A percentile compares a stretch with the other conserved stretches of the same genome.
Evolutionary conservation across 2,113 vertebrate species (phyloP).

Genomic region (Chelonoidis abingdonii): DNA sequence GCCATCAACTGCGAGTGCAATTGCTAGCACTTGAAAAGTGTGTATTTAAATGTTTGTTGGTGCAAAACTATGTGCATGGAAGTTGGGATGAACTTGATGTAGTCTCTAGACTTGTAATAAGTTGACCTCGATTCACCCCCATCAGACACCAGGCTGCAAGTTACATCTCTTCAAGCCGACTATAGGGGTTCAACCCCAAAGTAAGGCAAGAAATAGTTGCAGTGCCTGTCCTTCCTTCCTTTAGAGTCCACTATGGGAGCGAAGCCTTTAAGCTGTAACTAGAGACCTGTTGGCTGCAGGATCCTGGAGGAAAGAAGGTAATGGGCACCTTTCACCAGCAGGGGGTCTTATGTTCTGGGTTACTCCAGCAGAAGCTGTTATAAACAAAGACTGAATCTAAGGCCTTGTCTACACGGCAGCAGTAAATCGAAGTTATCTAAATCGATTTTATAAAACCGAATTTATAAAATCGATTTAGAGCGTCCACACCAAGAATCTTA

Average conservation of each 20-base stretch:
- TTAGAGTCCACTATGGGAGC: accelerated
- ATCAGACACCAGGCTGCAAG: background rate
- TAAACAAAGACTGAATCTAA: background rate
- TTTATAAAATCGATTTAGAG: too few relatives aligned
- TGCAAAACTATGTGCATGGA: background rate
- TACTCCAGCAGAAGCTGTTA: background rate
- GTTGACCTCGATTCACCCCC: background rate
- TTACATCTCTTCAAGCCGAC: background rate
- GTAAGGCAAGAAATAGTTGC: background rate
- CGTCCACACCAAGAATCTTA: too few relatives aligned
- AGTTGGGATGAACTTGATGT: background rate
- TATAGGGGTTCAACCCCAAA: background rate
- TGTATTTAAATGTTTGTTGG: background rate
- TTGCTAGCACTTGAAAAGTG: background rate
- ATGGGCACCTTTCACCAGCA: background rate
- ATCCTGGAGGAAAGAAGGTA: background rate
- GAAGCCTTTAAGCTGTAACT: background rate
- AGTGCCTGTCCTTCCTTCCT: accelerated
- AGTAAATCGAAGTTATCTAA: too few relatives aligned
- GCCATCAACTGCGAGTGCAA: background rate
- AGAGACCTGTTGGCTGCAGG: background rate
- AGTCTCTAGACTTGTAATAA: background rate
- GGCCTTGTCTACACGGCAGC: too few relatives aligned
- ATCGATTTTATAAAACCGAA: too few relatives aligned
- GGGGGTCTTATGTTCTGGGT: background rate